A percentile compares a stretch with the other conserved stretches of the same genome.
Evolutionary conservation across 2,113 vertebrate species (phyloP).

Genomic region (Syrrhaptes paradoxus): DNA sequence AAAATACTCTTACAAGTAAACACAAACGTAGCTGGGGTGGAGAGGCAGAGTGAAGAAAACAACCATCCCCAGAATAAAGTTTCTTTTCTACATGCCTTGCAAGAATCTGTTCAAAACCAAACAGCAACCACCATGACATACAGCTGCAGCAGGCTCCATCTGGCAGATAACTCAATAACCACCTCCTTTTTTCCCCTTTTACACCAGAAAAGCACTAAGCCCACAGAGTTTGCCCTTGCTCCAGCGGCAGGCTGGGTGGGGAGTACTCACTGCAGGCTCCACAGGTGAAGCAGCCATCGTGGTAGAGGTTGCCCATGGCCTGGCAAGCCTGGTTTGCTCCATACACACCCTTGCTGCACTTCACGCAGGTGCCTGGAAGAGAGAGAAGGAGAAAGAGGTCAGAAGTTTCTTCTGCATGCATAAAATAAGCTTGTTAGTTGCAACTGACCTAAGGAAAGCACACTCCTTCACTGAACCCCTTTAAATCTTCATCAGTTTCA

Average conservation of each 20-base stretch:
- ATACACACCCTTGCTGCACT: slow-evolving; percentile 90
- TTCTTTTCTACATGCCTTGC: neutral
- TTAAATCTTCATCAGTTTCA: neutral
- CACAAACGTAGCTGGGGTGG: neutral
- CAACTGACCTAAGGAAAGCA: neutral
- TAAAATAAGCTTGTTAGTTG: neutral
- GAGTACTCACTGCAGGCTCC: slow-evolving; percentile 92
- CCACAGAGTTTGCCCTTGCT: neutral
- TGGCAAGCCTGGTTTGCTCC: slow-evolving; percentile 94
- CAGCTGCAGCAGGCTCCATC: neutral
- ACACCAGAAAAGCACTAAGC: neutral
- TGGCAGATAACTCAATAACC: neutral
- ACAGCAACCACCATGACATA: neutral
- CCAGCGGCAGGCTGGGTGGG: neutral
- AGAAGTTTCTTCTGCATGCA: neutral
- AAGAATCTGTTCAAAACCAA: neutral
- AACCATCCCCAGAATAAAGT: neutral
- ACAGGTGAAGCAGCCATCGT: slow-evolving; percentile 93
- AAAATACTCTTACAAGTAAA: neutral
- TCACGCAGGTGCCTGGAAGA: slow-evolving; percentile 86
- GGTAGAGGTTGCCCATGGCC: slow-evolving; percentile 97
- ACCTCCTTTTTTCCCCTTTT: neutral
- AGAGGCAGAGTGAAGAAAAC: neutral
- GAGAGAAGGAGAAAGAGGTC: neutral
- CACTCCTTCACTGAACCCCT: neutral